Conservation (phyloP, 2,797 vertebrate species). For the Hoplostethus mediterraneus region DNA sequence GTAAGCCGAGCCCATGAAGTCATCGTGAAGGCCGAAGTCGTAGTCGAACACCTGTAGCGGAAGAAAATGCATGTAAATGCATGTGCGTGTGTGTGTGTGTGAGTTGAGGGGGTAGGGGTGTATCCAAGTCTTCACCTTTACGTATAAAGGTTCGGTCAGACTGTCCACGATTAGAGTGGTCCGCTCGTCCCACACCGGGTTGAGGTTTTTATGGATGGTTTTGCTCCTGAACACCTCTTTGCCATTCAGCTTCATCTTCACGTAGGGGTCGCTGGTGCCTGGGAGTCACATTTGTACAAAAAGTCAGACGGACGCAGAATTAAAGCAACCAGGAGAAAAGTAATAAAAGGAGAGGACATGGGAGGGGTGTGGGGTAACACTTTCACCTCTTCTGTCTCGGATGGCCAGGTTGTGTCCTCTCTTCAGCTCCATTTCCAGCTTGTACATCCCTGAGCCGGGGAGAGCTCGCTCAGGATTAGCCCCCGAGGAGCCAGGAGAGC, state of each 20-base stretch:
- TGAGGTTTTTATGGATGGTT: constrained; percentile 93
- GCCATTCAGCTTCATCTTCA: constrained; percentile 93
- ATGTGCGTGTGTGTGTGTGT: constrained; percentile 1
- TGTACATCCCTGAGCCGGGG: constrained; percentile 86
- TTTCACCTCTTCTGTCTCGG: constrained; percentile 91
- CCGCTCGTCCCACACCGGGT: constrained; percentile 95
- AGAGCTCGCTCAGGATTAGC: constrained; percentile 75
- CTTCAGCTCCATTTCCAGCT: constrained; percentile 90
- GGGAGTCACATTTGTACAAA: neutral
- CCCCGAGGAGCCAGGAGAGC: constrained; percentile 54
- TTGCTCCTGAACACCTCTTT: constrained; percentile 95
- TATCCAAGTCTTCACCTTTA: constrained; percentile 86
- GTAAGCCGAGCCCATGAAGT: constrained; percentile 95
- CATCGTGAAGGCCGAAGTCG: constrained; percentile 95
- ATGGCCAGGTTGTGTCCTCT: constrained; percentile 91
- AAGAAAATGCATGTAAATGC: constrained; percentile 12
- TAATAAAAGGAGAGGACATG: neutral
- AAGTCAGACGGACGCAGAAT: neutral
- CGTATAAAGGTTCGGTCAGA: constrained; percentile 87
- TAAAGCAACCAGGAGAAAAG: neutral
- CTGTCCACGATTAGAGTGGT: constrained; percentile 84
- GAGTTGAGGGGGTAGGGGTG: neutral
- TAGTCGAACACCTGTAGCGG: constrained; percentile 93
- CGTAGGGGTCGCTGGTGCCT: constrained; percentile 95
- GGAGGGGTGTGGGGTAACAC: too few relatives aligned